Percentiles rank a stretch among this genome's conserved stretches.
Evolutionary conservation across 1,140 invertebrate species (phyloP).

Genomic region (Schlechtendalia chinensis): DNA sequence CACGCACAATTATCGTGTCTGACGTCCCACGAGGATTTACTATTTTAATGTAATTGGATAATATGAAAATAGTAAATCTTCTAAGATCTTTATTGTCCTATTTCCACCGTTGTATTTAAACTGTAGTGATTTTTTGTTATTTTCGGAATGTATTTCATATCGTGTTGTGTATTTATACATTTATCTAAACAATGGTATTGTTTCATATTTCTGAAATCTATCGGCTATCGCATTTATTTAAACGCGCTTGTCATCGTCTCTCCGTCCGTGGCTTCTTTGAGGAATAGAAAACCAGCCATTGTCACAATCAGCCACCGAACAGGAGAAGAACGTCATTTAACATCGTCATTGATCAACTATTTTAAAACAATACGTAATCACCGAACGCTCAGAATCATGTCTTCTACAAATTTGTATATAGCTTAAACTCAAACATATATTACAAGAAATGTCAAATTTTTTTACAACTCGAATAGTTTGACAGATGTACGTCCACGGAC

Average conservation of each 20-base stretch:
- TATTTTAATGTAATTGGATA: too few species aligned
- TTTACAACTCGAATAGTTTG: too few species aligned
- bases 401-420: too few species aligned
- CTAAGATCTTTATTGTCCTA: too few species aligned
- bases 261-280: neutral
- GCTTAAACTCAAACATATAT: too few species aligned
- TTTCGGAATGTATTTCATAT: neutral
- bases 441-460: too few species aligned
- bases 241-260: constrained; percentile 4
- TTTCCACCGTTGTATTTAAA: too few species aligned
- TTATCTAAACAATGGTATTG: neutral
- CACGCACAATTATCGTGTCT: too few species aligned
- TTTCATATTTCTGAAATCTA: neutral
- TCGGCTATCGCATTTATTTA: constrained; percentile 1
- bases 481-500: too few species aligned
- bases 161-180: neutral
- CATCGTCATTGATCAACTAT: neutral
- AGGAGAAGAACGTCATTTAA: neutral
- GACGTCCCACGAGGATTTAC: too few species aligned
- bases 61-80: too few species aligned
- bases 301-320: neutral
- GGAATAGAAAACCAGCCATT: neutral
- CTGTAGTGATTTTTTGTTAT: neutral
- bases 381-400: too few species aligned
- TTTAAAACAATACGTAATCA: neutral